These are phyloP conservation scores for Myopa testacea DNA, from an alignment of 2,888 invertebrate species.

Conservation along the genomic window DNA sequence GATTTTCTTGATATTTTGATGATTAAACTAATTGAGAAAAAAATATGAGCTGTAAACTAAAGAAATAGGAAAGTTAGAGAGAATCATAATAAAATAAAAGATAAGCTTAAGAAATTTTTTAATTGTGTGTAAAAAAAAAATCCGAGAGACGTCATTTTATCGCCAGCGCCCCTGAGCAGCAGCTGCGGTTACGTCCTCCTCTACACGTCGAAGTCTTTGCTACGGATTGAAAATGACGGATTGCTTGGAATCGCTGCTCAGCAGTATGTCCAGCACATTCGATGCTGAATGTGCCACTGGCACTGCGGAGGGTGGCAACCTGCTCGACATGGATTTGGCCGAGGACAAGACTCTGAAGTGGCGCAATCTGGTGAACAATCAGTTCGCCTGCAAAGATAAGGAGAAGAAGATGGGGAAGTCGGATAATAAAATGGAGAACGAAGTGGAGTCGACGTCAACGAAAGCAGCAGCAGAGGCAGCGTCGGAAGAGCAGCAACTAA, in stretches of 20 bases:
- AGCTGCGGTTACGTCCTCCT: background rate
- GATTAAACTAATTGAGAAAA: background rate
- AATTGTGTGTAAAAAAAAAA: background rate
- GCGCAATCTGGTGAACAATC: slow-evolving; percentile 67
- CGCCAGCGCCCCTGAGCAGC: slow-evolving; percentile 18
- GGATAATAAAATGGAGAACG: slow-evolving; percentile 19
- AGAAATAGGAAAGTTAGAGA: background rate
- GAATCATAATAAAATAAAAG: background rate
- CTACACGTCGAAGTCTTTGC: background rate
- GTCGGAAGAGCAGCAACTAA: slow-evolving; percentile 8
- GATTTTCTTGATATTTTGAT: slow-evolving; percentile 26
- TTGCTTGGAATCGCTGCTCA: slow-evolving; percentile 61
- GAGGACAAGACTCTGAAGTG: slow-evolving; percentile 68
- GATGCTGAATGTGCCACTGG: slow-evolving; percentile 62
- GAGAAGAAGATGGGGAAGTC: slow-evolving; percentile 51
- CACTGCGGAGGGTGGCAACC: slow-evolving; percentile 58
- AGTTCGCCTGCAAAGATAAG: slow-evolving; percentile 65
- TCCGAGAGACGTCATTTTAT: slow-evolving; percentile 19
- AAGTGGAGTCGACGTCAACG: slow-evolving; percentile 9
- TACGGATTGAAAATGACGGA: slow-evolving; percentile 58
- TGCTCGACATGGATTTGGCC: slow-evolving; percentile 61
- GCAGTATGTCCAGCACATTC: slow-evolving; percentile 65
- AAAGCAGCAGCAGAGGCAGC: slow-evolving; percentile 5
- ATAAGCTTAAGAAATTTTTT: slow-evolving; percentile 3
- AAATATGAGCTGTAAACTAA: slow-evolving; percentile 29